Evolutionary conservation across 2,888 invertebrate species (phyloP), one percentile per base, ranked within the genome.

Genomic region (Acronicta alni): DNA sequence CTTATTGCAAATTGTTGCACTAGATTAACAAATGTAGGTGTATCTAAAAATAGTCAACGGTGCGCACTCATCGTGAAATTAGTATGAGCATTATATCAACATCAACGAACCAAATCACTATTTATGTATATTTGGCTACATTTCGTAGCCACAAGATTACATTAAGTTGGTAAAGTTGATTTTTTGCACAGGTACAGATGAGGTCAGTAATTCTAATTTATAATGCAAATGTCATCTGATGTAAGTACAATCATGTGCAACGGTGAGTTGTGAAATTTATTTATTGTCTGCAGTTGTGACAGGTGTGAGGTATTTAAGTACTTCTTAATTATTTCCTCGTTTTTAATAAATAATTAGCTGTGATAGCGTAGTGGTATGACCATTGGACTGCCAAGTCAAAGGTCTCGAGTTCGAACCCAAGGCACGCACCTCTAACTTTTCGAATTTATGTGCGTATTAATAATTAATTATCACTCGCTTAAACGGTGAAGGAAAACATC

Each of bases 181-280:
- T 58, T 71, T 74, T 72, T 72, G 63, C 56, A 54, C 15, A 32
- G 32, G 35, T 35, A 26, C 37, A 32, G 57, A 48, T 71, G 58
- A 39, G 43, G 39, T 54, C 41, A 45, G 54, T 49, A 39, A 17
- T 53, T 42, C 39, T 75, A 58, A 67, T 58, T 61, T 44, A 32
- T 57, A 42, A 48, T 61, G 56, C 44, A 61, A 75, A 64, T 75
- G 56, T 64, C 63, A 55, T 32, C 38, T 63, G 51, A 55, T 57
- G 54, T 54, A 39, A 66, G 59, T 45, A 49, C 32, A 48, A 14
- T 49, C 18, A 45, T 18, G 12, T 61, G 45, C 48, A 69, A 63
- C 7, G 41, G 26, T 47, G 12, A 35, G 42, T 20, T 67, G 65
- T 5, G 23, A 57, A 56, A 49, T 49, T 39, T 10, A 51, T 18